Evolutionary conservation across 2,113 vertebrate genomes (phyloP).

Genomic region (Camelus dromedarius): DNA sequence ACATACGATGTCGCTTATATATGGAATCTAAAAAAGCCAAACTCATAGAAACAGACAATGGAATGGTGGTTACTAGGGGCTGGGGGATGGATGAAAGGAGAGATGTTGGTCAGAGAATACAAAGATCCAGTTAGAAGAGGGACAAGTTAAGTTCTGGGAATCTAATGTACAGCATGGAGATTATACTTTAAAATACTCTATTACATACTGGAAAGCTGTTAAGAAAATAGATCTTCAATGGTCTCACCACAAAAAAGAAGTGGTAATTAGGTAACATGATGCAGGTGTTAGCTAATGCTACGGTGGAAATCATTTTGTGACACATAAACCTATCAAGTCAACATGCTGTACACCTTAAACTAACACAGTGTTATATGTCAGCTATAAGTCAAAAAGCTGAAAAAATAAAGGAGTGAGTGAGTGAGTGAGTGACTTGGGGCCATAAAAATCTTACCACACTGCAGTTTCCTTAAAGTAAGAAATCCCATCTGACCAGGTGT

Average conservation of each 20-base stretch:
- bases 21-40: background rate
- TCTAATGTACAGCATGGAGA: background rate
- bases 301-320: background rate
- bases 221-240: background rate
- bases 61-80: background rate
- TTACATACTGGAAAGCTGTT: background rate
- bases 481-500: background rate
- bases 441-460: background rate
- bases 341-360: background rate
- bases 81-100: background rate
- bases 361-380: background rate
- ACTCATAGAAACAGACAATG: background rate
- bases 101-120: background rate
- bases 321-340: background rate
- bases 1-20: background rate
- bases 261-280: background rate
- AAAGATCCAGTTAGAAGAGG: background rate
- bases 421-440: background rate
- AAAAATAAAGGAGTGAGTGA: background rate
- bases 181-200: background rate
- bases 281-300: background rate
- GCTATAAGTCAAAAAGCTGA: background rate
- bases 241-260: background rate
- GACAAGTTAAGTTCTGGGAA: background rate
- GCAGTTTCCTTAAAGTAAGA: background rate